Evolutionary conservation across 2,797 vertebrate genomes (phyloP), one percentile per base, ranked within the genome.

Genomic region (Ctenopoma multispine): DNA sequence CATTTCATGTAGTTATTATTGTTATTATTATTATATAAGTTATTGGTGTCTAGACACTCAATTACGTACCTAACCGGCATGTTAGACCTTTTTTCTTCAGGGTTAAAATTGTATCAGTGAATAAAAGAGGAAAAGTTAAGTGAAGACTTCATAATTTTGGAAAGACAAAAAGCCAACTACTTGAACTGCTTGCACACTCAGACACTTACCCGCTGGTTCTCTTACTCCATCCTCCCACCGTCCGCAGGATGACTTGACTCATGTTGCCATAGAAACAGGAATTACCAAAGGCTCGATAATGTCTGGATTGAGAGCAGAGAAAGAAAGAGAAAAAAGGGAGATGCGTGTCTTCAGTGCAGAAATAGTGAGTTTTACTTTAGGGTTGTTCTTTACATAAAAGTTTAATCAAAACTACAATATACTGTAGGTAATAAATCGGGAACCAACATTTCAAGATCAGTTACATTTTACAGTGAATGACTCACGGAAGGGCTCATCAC

Each of bases 221-320:
- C 73, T 75, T 34, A 62, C 74, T 70, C 84, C 79, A 79, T 77
- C 83, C 87, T 81, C 80, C 80, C 79, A 74, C 59, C 38, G 40
- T 82, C 69, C 76, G 72, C 63, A 81, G 79, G 63, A 75, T 85
- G 86, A 91, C 79, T 86, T 85, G 81, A 74, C 82, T 90, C 77
- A 48, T 4, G 93, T 94, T 93, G 90, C 92, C 89, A 93, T 94
- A 81, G 93, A 93, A 94, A 95, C 93, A 92, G 81, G 83, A 88
- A 88, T 91, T 90, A 89, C 88, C 80, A 82, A 90, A 93, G 88
- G 84, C 90, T 89, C 86, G 81, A 77, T 92, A 88, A 89, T 88
- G 87, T 85, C 80, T 80, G 76, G 71, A 87, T 76, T 50, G 78
- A 85, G 78, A 70, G 77, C 49, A 82, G 58, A 72, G 49, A 51